Conservation (phyloP, 2,888 invertebrate genomes). For the Cataglyphis altisquamis region DNA sequence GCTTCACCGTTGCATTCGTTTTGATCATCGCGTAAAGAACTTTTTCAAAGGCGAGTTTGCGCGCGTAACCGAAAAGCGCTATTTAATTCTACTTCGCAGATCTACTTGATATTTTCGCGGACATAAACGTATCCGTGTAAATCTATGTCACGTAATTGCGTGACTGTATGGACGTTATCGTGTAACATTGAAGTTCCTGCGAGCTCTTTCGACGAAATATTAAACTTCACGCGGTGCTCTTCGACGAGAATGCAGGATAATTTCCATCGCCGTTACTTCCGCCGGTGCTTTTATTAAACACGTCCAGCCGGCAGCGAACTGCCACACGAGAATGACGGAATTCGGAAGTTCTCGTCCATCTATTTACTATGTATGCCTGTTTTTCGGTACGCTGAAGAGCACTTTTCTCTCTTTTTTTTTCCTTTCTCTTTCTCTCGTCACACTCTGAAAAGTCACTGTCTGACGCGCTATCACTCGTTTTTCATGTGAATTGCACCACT, state of each 20-base stretch:
- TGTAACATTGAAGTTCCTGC: constrained; percentile 39
- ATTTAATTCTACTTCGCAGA: constrained; percentile 63
- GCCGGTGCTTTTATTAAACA: constrained; percentile 70
- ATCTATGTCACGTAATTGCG: constrained; percentile 70
- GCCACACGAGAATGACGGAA: constrained; percentile 20
- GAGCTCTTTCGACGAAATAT: constrained; percentile 57
- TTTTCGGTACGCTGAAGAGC: constrained; percentile 35
- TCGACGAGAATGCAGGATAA: constrained; percentile 63
- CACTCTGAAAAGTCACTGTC: constrained; percentile 30
- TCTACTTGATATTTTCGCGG: constrained; percentile 61
- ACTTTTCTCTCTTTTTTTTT: background rate
- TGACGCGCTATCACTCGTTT: constrained; percentile 46
- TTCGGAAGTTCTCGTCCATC: constrained; percentile 34
- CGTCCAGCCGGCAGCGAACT: constrained; percentile 65
- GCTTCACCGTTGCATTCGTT: constrained; percentile 5
- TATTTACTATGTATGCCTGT: constrained; percentile 9
- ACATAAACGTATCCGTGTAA: constrained; percentile 59
- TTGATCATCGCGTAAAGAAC: constrained; percentile 28
- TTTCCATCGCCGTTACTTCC: constrained; percentile 67
- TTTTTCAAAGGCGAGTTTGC: constrained; percentile 27
- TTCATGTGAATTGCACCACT: constrained; percentile 42
- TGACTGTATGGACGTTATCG: constrained; percentile 53
- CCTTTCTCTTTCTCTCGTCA: background rate
- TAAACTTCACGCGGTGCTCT: constrained; percentile 64
- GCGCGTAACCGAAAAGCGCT: constrained; percentile 26